Percentiles rank a stretch among this genome's conserved stretches.
Conservation (phyloP, 1,140 invertebrate species). For the Zaprionus tsacasi region DNA sequence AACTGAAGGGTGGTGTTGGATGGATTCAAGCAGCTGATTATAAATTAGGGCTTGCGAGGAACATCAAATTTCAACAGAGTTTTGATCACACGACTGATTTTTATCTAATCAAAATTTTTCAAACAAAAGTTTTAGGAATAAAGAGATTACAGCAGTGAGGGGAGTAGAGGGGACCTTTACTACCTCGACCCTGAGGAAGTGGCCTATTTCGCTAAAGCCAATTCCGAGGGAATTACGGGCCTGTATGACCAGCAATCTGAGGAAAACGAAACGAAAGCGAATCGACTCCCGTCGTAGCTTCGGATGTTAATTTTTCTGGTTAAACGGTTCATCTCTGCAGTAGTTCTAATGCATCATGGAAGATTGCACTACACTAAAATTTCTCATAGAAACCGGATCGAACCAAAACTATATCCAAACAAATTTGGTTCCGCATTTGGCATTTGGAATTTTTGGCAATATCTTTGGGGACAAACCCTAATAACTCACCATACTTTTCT, state of each 20-base stretch:
- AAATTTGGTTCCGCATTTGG: not conserved
- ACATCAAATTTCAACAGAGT: no score
- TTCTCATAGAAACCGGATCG: conserved; percentile 12
- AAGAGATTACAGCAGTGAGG: no score
- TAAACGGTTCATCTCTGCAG: conserved; percentile 5
- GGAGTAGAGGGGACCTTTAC: not conserved
- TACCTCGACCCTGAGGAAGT: not conserved
- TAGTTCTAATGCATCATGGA: not conserved
- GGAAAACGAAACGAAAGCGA: conserved; percentile 6
- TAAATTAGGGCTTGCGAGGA: no score
- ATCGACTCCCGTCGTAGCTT: not conserved
- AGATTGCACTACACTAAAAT: not conserved
- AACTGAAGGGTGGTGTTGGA: no score
- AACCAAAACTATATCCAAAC: conserved; percentile 13
- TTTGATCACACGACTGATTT: no score
- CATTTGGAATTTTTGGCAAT: conserved; percentile 9
- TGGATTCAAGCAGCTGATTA: no score
- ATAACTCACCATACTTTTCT: no score
- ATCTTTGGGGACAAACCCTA: not conserved
- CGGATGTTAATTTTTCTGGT: conserved; percentile 6
- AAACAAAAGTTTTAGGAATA: no score
- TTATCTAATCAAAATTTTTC: no score
- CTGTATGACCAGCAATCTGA: conserved; percentile 3
- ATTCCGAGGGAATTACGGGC: not conserved
- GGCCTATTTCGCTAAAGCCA: not conserved